Evolutionary conservation across 2,888 invertebrate species (phyloP), one percentile per base, ranked within the genome.

Genomic region (Neelides folsomi): DNA sequence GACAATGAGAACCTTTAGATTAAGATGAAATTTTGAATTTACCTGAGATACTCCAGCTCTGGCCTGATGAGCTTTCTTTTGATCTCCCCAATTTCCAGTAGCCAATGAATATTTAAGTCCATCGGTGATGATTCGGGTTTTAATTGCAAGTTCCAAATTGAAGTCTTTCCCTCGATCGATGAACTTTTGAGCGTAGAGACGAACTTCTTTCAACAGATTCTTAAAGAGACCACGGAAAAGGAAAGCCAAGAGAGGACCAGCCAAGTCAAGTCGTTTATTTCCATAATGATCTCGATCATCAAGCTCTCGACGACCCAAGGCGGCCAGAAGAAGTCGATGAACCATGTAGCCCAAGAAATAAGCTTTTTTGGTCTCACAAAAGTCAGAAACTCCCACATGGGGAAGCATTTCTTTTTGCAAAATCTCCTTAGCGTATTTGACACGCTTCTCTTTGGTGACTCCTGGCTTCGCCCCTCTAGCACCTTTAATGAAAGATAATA

Each of bases 231-330:
- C 97, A 70, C 97, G 79, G 70, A 99, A 99, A 27, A 99, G 76
- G 70, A 95, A 97, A 36, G 98, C 97, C 55, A 99, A 71, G 51
- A 99, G 71, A 0, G 98, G 98, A 8, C 98, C 98, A 63, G 98
- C 98, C 56, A 99, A 75, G 75, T 99, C 98, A 51, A 99, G 75
- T 65, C 98, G 79, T 71, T 99, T 99, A 72, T 99, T 97, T 40
- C 98, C 98, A 71, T 98, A 97, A 72, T 99, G 98, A 95, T 99
- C 98, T 69, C 98, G 81, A 77, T 99, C 98, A 72, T 99, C 98
- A 42, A 97, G 76, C 72, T 98, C 97, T 60, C 97, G 77, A n/a
- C 98, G 78, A 56, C 93, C 93, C 54, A 98, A 74, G 12, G 97
- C 86, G 47, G 97, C 97, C 58, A 97, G 73, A 48, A 99, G 73